Base-by-base conservation (phyloP, 2,888 invertebrate genomes). In the Campaea margaritaria region DNA sequence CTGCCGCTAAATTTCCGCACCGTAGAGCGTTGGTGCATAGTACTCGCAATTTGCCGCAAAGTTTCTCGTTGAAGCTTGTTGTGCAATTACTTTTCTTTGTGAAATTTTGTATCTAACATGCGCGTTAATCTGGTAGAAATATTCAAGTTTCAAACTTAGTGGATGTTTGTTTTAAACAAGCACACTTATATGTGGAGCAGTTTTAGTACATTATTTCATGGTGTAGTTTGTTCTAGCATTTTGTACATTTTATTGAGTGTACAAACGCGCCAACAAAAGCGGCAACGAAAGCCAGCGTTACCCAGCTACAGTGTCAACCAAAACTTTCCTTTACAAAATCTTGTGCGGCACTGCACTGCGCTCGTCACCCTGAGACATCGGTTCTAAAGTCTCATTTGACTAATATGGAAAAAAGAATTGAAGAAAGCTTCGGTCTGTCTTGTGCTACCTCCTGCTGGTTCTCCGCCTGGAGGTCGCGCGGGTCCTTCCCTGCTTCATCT, bases 81-180 rank as follows among this genome's bases (percentile, higher is more conserved):
- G 69, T 63, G 14, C 39, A 72, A 70, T 70, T 73, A 73, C 75
- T 74, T 78, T 78, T 79, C 79, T 74, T 78, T 74, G 78, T 71
- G 70, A 74, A n/a, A 73, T 76, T 73, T 70, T 67, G 70, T 65
- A 65, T 64, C 69, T 68, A 67, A 72, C 68, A 69, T 70, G 67
- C 68, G 75, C 73, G 76, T 77, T 78, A 79, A 79, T 76, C 75
- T 74, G 64, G 51, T 36, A 44, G 56, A 56, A 67, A 65, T 69
- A 74, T 76, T 75, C 58, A 70, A 75, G 77, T 79, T 78, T 62
- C 64, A 65, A 70, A 77, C 51, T 62, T 59, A 59, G 62, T 51
- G 46, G 36, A 44, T 49, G 57, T 61, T 62, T 56, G 58, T 61
- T 65, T 31, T 13, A 48, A 51, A 48, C 52, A 53, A 50, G 31